Base-by-base conservation (phyloP, 2,113 vertebrate genomes). In the Nansenia antarctica region DNA sequence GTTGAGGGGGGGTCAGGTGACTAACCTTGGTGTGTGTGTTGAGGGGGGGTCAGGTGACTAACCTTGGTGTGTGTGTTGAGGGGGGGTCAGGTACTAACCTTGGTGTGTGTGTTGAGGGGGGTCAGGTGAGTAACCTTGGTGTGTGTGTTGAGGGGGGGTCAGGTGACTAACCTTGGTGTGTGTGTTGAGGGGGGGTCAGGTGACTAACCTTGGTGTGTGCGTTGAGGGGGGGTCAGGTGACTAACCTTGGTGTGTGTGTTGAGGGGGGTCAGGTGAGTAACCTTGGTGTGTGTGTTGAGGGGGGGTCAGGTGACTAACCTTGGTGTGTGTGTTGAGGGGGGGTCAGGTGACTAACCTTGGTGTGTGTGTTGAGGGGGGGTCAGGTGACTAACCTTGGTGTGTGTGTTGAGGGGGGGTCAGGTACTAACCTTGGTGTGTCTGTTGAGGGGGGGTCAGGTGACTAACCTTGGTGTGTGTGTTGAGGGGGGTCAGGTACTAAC, bases 151-250 rank as follows among this genome's bases (percentile, higher is more conserved):
- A 96, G 88, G 1, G 96, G 97, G 76, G n/a, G n/a, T n/a, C 97
- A 99, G 82, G 96, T n/a, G n/a, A n/a, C n/a, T n/a, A n/a, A n/a
- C 94, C 81, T 95, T 94, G 0, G 98, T 97, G 70, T 99, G 98
- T 68, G 97, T 97, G 64, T 96, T n/a, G n/a, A n/a, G n/a, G n/a
- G n/a, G n/a, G n/a, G n/a, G n/a, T n/a, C n/a, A n/a, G n/a, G n/a
- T n/a, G n/a, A n/a, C n/a, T n/a, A n/a, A 99, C 97, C 85, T 97
- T 98, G 80, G 94, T 95, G 0, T 2, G 68, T 18, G 78, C 74
- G 92, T 96, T 90, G 81, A 96, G 88, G 1, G 96, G 97, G 76
- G n/a, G n/a, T n/a, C n/a, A n/a, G n/a, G n/a, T n/a, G n/a, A n/a
- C n/a, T n/a, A n/a, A 99, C 97, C 85, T 97, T 98, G 80, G 94